Evolutionary conservation across 2,888 invertebrate species (phyloP).

Genomic region (Prionchulus punctatus): DNA sequence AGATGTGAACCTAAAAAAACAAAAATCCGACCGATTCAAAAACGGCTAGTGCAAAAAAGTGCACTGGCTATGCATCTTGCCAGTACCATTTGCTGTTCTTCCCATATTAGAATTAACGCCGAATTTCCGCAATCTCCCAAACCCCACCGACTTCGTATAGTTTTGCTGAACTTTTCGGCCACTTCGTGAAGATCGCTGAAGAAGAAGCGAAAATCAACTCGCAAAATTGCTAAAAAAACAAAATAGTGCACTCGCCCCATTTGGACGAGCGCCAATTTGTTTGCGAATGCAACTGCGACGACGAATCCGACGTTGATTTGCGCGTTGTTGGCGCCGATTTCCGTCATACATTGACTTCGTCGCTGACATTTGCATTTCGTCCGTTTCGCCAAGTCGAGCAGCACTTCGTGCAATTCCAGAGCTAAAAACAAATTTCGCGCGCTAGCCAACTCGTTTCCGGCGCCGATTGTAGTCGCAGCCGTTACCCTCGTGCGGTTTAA

Average conservation of each 20-base stretch:
- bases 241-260: no score
- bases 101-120: constrained; percentile 28
- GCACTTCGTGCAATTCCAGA: background rate
- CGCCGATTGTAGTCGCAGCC: no score
- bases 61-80: no score
- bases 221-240: no score
- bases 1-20: background rate
- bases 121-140: constrained; percentile 32
- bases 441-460: no score
- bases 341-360: constrained; percentile 1
- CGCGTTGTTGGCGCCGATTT: background rate
- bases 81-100: constrained; percentile 27
- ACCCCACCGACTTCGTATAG: constrained; percentile 29
- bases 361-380: constrained; percentile 1
- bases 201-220: no score
- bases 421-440: background rate
- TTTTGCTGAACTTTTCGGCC: constrained; percentile 25
- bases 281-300: constrained; percentile 1
- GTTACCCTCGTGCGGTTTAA: no score
- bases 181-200: constrained; percentile 6
- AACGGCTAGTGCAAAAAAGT: no score
- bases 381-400: background rate
- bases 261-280: no score
- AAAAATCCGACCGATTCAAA: no score
- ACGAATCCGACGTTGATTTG: constrained; percentile 4